phyloP scores from a whole-genome alignment of 2,888 invertebrate species.

The Calephelis perditalis region DNA sequence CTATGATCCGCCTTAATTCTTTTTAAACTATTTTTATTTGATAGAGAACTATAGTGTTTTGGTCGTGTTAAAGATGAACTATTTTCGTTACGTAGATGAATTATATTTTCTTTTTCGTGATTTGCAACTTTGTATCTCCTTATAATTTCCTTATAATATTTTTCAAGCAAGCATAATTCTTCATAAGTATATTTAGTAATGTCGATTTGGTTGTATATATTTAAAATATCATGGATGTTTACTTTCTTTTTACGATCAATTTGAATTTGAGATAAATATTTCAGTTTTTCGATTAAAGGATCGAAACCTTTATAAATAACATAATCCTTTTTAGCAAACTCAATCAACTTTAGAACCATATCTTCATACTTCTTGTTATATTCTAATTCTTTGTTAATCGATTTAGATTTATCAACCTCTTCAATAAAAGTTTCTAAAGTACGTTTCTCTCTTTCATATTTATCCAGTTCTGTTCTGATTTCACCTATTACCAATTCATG shows the following conservation, averaged over 20 bases:
- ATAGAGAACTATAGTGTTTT: constrained; percentile 21
- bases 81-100: constrained; percentile 38
- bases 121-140: constrained; percentile 51
- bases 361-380: constrained; percentile 70
- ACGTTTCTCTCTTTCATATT: constrained; percentile 57
- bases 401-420: constrained; percentile 63
- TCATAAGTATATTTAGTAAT: constrained; percentile 64
- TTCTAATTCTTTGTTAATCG: constrained; percentile 56
- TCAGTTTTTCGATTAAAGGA: constrained; percentile 63
- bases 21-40: constrained; percentile 42
- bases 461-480: constrained; percentile 52
- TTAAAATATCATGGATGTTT: constrained; percentile 58
- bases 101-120: constrained; percentile 48
- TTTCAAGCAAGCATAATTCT: constrained; percentile 64
- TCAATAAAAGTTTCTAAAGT: constrained; percentile 61
- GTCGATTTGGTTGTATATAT: constrained; percentile 63
- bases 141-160: constrained; percentile 68
- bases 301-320: constrained; percentile 70
- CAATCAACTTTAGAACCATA: constrained; percentile 64
- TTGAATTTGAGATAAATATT: constrained; percentile 55
- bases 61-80: constrained; percentile 19
- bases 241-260: constrained; percentile 53
- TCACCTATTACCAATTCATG: constrained; percentile 64
- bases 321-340: constrained; percentile 65
- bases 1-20: constrained; percentile 39